phyloP scores from a whole-genome alignment of 2,888 invertebrate species.

The Rutpela maculata region DNA sequence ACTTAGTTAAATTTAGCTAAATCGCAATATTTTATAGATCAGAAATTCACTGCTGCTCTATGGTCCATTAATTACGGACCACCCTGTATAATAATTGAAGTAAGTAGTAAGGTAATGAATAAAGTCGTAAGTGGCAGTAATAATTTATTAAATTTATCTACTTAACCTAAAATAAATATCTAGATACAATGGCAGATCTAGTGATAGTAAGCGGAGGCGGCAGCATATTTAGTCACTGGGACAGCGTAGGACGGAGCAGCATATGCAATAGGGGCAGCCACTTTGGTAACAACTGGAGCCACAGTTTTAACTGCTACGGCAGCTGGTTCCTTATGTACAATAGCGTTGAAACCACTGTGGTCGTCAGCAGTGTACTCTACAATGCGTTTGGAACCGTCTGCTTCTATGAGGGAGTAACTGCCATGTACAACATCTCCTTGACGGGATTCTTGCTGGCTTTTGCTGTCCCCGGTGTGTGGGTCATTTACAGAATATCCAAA shows the following conservation, averaged over 20 bases:
- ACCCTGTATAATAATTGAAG: too few relatives aligned
- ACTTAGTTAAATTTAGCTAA: too few relatives aligned
- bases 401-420: constrained; percentile 74
- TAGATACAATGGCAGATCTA: neutral
- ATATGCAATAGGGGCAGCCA: constrained; percentile 48
- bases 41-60: too few relatives aligned
- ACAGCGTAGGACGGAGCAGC: constrained; percentile 59
- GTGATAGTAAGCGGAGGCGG: constrained; percentile 18
- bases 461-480: constrained; percentile 74
- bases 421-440: constrained; percentile 74
- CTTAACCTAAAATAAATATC: neutral
- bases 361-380: constrained; percentile 68
- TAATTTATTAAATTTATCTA: neutral
- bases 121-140: neutral
- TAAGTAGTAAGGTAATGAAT: too few relatives aligned
- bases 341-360: constrained; percentile 76
- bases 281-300: constrained; percentile 38
- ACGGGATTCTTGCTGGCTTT: constrained; percentile 79
- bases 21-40: too few relatives aligned
- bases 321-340: constrained; percentile 73
- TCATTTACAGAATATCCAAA: constrained; percentile 58
- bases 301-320: constrained; percentile 68
- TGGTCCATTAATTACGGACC: too few relatives aligned
- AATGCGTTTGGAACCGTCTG: constrained; percentile 75
- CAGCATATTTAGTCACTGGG: constrained; percentile 65